Conservation (phyloP, 2,888 invertebrate genomes). For the Sialis fuliginosa region DNA sequence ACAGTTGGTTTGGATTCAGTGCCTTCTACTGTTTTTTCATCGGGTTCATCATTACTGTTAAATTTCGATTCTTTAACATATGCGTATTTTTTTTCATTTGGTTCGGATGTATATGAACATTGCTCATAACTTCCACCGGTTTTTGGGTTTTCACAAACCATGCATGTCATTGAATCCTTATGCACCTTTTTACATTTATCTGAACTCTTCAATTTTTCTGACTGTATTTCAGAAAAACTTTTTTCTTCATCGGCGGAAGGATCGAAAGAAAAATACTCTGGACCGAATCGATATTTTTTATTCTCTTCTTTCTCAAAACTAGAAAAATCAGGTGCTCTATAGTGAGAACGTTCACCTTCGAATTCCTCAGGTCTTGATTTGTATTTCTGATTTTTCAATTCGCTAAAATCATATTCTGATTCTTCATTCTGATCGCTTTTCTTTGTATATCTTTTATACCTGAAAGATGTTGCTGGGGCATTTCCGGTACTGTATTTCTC, state of each 20-base stretch:
- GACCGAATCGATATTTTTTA: constrained; percentile 29
- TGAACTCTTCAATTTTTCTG: constrained; percentile 40
- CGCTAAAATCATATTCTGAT: constrained; percentile 32
- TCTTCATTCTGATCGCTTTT: constrained; percentile 14
- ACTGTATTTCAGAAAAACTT: constrained; percentile 40
- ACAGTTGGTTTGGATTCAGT: constrained; percentile 18
- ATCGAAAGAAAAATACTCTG: constrained; percentile 30
- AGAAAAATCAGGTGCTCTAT: constrained; percentile 23
- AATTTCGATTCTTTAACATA: constrained; percentile 46
- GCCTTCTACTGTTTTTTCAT: constrained; percentile 23
- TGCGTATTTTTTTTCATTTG: constrained; percentile 50
- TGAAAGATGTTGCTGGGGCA: constrained; percentile 11
- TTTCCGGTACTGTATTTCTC: constrained; percentile 18
- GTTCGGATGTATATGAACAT: constrained; percentile 60
- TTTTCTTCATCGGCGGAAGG: constrained; percentile 31
- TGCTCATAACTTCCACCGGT: constrained; percentile 62
- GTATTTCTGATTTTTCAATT: constrained; percentile 23
- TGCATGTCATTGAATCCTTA: constrained; percentile 49
- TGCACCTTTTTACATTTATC: constrained; percentile 45
- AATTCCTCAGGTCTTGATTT: constrained; percentile 33
- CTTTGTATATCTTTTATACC: constrained; percentile 24
- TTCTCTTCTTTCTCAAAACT: constrained; percentile 23
- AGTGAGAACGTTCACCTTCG: constrained; percentile 22
- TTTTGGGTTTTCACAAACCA: constrained; percentile 54
- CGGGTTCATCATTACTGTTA: constrained; percentile 37